These are phyloP conservation scores for Falcunculus frontatus DNA, from an alignment of 2,113 vertebrate species.

Conservation along the genomic window DNA sequence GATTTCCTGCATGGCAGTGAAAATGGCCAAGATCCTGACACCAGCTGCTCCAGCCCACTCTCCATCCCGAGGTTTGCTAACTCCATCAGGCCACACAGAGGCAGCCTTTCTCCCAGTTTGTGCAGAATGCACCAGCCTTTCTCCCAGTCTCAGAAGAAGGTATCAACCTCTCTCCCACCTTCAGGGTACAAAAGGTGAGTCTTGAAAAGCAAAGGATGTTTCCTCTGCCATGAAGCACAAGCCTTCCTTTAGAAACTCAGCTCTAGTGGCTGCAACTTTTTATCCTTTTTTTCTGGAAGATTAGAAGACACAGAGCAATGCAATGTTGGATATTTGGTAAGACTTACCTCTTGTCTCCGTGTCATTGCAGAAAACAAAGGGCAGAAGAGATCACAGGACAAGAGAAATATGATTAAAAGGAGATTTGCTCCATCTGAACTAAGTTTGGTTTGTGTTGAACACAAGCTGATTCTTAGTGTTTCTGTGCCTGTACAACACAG, in stretches of 20 bases:
- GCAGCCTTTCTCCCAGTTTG: background rate
- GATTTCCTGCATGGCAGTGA: background rate
- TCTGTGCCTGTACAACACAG: background rate
- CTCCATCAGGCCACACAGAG: conserved; percentile 7
- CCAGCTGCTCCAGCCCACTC: background rate
- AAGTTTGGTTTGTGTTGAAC: background rate
- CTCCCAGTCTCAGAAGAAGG: background rate
- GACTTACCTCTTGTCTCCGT: background rate
- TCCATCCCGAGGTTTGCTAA: background rate
- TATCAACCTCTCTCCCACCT: background rate
- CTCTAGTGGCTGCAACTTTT: background rate
- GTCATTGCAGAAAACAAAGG: background rate
- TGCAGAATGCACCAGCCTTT: background rate
- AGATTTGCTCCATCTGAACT: background rate
- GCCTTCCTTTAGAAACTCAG: background rate
- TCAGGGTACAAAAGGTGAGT: background rate
- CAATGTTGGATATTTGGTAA: background rate
- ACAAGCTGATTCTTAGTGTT: background rate
- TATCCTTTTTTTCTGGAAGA: background rate
- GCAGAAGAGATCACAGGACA: background rate
- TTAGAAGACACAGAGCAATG: background rate
- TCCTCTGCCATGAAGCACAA: background rate
- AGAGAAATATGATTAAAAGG: background rate
- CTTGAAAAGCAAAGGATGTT: background rate
- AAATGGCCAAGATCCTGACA: background rate